Percentiles rank a stretch among this genome's conserved stretches.
These are phyloP conservation scores for Lordiphosa stackelbergi DNA, from an alignment of 1,140 invertebrate genomes.

Conservation along the genomic window DNA sequence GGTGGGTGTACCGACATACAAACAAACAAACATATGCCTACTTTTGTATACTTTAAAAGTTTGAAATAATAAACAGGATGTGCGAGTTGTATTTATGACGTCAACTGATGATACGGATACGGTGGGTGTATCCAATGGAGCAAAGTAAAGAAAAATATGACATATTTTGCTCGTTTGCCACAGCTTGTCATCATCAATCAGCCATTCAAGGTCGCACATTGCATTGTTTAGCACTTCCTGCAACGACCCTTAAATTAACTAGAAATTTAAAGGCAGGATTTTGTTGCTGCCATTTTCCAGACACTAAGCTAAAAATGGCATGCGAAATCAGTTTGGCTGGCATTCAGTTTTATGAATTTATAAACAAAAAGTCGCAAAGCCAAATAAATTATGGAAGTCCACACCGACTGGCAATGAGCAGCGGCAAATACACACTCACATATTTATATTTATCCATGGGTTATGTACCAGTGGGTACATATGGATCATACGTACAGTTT, in stretches of 20 bases:
- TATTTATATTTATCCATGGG: conserved; percentile 18
- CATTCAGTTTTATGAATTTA: conserved; percentile 54
- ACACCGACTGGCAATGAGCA: conserved; percentile 44
- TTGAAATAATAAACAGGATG: conserved; percentile 67
- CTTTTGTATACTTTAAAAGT: conserved; percentile 19
- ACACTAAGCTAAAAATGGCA: conserved; percentile 8
- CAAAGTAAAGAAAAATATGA: neutral
- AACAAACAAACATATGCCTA: conserved; percentile 13
- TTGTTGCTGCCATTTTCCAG: conserved; percentile 18
- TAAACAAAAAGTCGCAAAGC: conserved; percentile 52
- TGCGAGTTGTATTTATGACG: conserved; percentile 27
- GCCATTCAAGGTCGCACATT: conserved; percentile 33
- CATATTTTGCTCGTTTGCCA: conserved; percentile 15
- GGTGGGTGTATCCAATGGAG: no score
- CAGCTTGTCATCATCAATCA: conserved; percentile 32
- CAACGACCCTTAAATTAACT: conserved; percentile 17
- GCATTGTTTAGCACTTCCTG: neutral
- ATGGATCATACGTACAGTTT: neutral
- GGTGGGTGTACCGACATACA: conserved; percentile 13
- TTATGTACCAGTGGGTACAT: conserved; percentile 20
- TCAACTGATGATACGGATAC: conserved; percentile 16
- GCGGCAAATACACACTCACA: conserved; percentile 13
- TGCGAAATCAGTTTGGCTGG: conserved; percentile 18
- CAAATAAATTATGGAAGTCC: conserved; percentile 58
- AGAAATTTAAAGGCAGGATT: neutral